phyloP scores from a whole-genome alignment of 2,797 vertebrate genomes.

The Coregonus ussuriensis region DNA sequence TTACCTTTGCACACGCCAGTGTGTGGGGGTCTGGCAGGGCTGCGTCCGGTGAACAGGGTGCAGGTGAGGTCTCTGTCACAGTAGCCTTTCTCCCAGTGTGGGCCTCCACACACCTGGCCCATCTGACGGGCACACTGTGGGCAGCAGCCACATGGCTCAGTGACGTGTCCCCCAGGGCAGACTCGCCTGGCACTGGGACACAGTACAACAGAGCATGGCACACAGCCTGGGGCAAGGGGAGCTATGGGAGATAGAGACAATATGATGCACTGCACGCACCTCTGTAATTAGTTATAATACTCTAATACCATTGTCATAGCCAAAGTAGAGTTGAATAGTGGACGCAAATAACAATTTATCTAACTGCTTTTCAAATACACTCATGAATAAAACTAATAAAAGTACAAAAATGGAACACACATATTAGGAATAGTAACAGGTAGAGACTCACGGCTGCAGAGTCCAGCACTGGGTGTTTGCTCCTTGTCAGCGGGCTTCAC shows the following conservation, averaged over 20 bases:
- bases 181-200: not conserved
- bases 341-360: not conserved
- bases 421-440: not conserved
- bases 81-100: conserved; percentile 19
- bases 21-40: conserved; percentile 16
- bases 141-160: conserved; percentile 21
- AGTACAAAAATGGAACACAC: not conserved
- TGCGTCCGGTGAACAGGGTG: conserved; percentile 8
- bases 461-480: not conserved
- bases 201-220: conserved; percentile 8
- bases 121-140: conserved; percentile 12
- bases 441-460: conserved; percentile 18
- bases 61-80: conserved; percentile 25
- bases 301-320: not conserved
- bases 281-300: not conserved
- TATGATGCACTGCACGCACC: not conserved
- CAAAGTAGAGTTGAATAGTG: too few relatives aligned
- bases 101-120: conserved; percentile 25
- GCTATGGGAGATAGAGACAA: too few relatives aligned
- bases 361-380: not conserved
- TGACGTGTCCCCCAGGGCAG: conserved; percentile 9
- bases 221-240: conserved; percentile 7
- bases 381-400: not conserved
- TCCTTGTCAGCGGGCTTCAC: not conserved
- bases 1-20: conserved; percentile 25